Base-by-base conservation (phyloP, 2,797 vertebrate species). In the Protonibea diacanthus region DNA sequence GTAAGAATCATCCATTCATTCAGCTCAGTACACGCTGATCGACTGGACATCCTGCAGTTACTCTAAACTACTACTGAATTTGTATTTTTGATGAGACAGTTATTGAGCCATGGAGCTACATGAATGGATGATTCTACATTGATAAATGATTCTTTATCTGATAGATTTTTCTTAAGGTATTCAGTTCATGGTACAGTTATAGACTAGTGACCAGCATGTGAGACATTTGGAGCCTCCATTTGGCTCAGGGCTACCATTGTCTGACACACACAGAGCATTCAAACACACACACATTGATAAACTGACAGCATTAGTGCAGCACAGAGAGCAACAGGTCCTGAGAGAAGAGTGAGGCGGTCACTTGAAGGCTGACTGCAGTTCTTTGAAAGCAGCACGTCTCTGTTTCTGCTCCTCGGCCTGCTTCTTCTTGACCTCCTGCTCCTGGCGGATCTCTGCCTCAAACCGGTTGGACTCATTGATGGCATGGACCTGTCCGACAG, bases 351-450 rank as follows among this genome's bases (percentile, higher is more conserved):
- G 0, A 20, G 53, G 23, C 0, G 27, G 73, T 94, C 90, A 96
- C 71, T 96, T 96, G 88, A 99, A 99, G 33, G 96, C 90, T 1
- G 97, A 97, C 91, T 97, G 96, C 61, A 98, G 94, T 60, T 98
- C 96, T 89, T 96, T 98, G 90, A 99, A 99, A 1, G 97, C 98
- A 0, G 96, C 97, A 58, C 96, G 96, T 81, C 97, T 92, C 90
- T 97, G 96, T 88, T 96, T 97, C 93, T 95, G 94, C 83, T 97
- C 97, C 92, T 99, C 97, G 0, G 95, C 96, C 91, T 99, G 95
- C 75, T 96, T 96, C 92, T 97, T 98, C 93, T 97, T 97, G 59
- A 93, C 96, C 84, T 99, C 97, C 83, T 99, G 97, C 89, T 99
- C 98, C 0, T 97, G 95, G 55, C 96, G 97, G 91, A 99, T 99